A percentile compares a stretch with the other conserved stretches of the same genome.
phyloP scores from a whole-genome alignment of 2,113 vertebrate species.

The Pangasianodon gigas region DNA sequence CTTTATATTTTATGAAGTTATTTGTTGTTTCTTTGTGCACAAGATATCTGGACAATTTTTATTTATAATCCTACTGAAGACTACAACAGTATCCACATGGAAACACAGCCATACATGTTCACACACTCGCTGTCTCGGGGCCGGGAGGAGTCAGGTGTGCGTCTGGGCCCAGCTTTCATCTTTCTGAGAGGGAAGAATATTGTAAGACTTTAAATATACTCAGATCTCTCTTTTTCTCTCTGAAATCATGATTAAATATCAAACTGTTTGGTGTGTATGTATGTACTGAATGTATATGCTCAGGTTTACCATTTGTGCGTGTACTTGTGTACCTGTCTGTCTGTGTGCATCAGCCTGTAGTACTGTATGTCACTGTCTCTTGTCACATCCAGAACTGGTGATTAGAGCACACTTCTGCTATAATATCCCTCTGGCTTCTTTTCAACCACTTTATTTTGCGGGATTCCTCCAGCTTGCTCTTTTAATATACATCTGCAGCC shows the following conservation, averaged over 20 bases:
- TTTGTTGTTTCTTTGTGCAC: conserved; percentile 62
- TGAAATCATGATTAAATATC: neutral
- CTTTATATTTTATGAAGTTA: neutral
- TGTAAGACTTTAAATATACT: conserved; percentile 65
- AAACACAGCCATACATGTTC: conserved; percentile 18
- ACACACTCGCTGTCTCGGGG: neutral
- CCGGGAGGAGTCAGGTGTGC: conserved; percentile 63
- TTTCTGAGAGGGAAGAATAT: conserved; percentile 79
- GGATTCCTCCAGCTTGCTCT: neutral
- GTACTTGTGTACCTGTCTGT: neutral
- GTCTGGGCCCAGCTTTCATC: conserved; percentile 82
- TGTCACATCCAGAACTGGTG: neutral
- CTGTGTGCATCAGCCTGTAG: neutral
- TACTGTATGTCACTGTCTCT: neutral
- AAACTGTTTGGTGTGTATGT: neutral
- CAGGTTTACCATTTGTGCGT: neutral
- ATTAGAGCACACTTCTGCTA: neutral
- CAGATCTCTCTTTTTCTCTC: neutral
- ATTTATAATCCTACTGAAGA: neutral
- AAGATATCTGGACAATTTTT: conserved; percentile 53
- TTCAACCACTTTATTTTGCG: neutral
- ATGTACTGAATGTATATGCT: neutral
- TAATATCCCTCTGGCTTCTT: neutral
- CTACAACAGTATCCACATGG: conserved; percentile 5
- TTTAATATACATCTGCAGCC: neutral